These are phyloP conservation scores for Philopedon plagiatum DNA, from an alignment of 2,888 invertebrate species.

Conservation along the genomic window DNA sequence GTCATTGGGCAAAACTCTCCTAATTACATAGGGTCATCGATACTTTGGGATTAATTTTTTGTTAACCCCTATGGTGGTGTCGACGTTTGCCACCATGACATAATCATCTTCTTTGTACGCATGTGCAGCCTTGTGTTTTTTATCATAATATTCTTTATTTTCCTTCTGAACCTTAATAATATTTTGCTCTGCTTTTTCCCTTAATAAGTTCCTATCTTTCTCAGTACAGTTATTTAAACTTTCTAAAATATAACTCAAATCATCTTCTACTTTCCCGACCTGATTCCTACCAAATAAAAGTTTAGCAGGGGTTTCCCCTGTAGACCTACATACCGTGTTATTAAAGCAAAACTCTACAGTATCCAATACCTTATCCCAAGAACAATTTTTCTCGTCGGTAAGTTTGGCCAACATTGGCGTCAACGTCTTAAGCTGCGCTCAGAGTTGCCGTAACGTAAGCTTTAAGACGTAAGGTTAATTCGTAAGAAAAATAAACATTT, in stretches of 20 bases:
- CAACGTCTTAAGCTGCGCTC: constrained; percentile 41
- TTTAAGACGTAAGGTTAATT: too few relatives aligned
- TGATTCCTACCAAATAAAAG: constrained; percentile 58
- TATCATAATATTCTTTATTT: constrained; percentile 51
- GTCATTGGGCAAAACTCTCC: constrained; percentile 55
- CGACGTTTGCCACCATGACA: constrained; percentile 56
- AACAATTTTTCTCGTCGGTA: constrained; percentile 10
- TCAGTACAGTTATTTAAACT: not conserved
- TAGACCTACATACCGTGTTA: constrained; percentile 56
- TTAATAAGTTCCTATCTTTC: not conserved
- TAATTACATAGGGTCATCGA: constrained; percentile 56
- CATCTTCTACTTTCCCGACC: constrained; percentile 51
- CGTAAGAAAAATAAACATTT: too few relatives aligned
- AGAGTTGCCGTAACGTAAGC: too few relatives aligned
- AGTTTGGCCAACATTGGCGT: constrained; percentile 46
- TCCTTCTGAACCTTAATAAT: too few relatives aligned
- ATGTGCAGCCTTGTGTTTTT: constrained; percentile 50
- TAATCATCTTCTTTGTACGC: constrained; percentile 51
- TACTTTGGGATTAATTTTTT: constrained; percentile 57
- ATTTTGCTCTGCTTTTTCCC: not conserved
- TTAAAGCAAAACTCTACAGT: constrained; percentile 52
- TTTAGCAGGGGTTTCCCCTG: constrained; percentile 55
- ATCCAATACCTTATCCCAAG: constrained; percentile 49
- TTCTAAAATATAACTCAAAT: constrained; percentile 45
- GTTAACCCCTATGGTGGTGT: constrained; percentile 52